Evolutionary conservation across 53 echinoderm and acorn worm genomes (phyloP), one percentile per base, ranked within the genome.

Genomic region (Apostichopus leukothele): DNA sequence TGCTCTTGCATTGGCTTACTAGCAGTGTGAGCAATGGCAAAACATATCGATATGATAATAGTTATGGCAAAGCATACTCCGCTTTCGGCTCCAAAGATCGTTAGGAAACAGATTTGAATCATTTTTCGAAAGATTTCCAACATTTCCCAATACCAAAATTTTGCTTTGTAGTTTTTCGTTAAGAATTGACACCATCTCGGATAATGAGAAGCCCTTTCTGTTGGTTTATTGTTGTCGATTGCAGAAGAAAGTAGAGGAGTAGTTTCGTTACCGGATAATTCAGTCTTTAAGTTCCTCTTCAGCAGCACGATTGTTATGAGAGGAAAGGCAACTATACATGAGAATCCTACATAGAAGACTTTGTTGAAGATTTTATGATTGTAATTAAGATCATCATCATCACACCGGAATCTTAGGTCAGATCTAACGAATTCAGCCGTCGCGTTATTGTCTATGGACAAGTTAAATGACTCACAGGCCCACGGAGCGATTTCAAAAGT

Each of bases 121-220:
- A 81, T 81, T 59, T 81, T 81, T 23, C 81, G 54, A 13, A 81
- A 81, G 9, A 81, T 54, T 54, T 81, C 81, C 3, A 81, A 9
- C 81, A 81, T 81, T 21, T 81, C 81, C 81, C 81, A 81, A 51
- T 81, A 81, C 81, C 81, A 81, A 81, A 55, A 81, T 21, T 81
- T 81, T 60, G 55, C 55, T 81, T 23, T 54, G 25, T 81, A 81
- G 22, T 55, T 81, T 52, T 81, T 59, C 7, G 53, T 21, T 14
- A 81, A 19, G 18, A 81, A 81, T 22, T 81, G 81, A 21, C 81
- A 81, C 81, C 81, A 81, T 59, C 54, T 81, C 18, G 81, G 81
- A 23, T 59, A 81, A 9, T 16, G 3, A 20, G 4, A 25, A 21
- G 18, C 4, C 19, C 2, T 20, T 22, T 53, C 55, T 7, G 19